phyloP scores from a whole-genome alignment of 2,113 vertebrate species.

The Eonycteris spelaea region DNA sequence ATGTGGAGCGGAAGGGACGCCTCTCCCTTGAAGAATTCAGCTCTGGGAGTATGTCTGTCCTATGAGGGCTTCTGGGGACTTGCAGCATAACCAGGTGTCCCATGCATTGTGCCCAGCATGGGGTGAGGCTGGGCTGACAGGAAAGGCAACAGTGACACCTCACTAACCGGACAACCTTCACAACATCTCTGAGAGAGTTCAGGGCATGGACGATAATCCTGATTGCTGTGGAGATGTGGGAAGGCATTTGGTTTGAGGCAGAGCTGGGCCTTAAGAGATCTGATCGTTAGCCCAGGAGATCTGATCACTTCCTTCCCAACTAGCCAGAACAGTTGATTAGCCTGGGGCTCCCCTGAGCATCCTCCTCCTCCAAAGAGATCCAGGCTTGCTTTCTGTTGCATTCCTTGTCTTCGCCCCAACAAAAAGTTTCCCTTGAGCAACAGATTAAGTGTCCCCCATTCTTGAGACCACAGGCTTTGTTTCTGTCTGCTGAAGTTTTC shows the following conservation, averaged over 20 bases:
- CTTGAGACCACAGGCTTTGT: neutral
- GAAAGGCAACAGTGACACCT: neutral
- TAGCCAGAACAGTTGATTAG: neutral
- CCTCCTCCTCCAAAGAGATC: neutral
- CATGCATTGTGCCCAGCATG: rapidly evolving
- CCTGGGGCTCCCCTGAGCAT: neutral
- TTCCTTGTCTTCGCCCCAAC: neutral
- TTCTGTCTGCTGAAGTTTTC: neutral
- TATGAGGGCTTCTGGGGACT: neutral
- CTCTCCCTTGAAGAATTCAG: conserved; percentile 78
- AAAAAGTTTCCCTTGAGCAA: neutral
- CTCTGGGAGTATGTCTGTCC: conserved; percentile 74
- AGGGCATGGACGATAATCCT: too few species aligned
- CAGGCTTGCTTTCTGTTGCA: neutral
- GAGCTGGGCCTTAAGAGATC: neutral
- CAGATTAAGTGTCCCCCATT: neutral
- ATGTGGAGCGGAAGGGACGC: conserved; percentile 62
- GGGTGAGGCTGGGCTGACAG: neutral
- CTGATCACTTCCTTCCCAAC: neutral
- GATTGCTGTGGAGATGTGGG: neutral
- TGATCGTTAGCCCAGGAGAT: neutral
- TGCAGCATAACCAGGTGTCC: neutral
- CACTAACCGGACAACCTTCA: neutral
- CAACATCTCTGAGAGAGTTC: rapidly evolving
- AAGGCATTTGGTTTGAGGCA: neutral